Evolutionary conservation across 1,140 invertebrate genomes (phyloP), one percentile per base, ranked within the genome.

Genomic region (Orius laevigatus): DNA sequence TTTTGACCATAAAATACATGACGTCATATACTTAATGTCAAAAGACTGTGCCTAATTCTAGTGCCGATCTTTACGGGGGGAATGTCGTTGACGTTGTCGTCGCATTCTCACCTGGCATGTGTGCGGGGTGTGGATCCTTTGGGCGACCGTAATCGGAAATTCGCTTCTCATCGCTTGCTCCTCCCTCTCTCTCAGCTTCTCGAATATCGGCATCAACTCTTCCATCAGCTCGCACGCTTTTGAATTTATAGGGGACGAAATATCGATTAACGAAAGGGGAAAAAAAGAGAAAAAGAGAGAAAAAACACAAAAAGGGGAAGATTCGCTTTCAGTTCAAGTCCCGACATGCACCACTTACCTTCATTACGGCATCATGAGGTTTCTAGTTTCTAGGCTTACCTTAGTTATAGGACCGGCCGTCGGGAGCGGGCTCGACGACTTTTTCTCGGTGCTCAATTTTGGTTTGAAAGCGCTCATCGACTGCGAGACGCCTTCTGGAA

Each of bases 401-500:
- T 93, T 93, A 16, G 84, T 92, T 63, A 94, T 92, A 48, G 88
- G 88, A 71, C 89, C 89, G 57, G 81, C 72, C 35, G 64, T 60
- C 55, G 71, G 70, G 55, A 75, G 70, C 50, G 75, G 70, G 25
- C 25, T 25, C 59, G 70, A 71, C 65, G 65, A 69, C 56, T 72
- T 71, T 58, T 75, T 73, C 56, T 74, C 75, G 63, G 79, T 82
- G 51, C 73, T 75, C 67, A 80, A 81, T 69, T 85, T 85, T 56
- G 83, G 72, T 69, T 84, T 84, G 77, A 97, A 96, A 58, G 88
- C 85, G 59, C 90, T 84, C 90, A 97, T 94, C 61, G 85, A 86
- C 73, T 96, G 92, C 63, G 88, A 93, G 54, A 95, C 91, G 62
- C 92, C 91, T 66, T 94, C 86, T 57, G 93, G 90, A 73, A 97